Evolutionary conservation across 2,113 vertebrate species (phyloP), one percentile per base, ranked within the genome.

Genomic region (Holacanthus passer): DNA sequence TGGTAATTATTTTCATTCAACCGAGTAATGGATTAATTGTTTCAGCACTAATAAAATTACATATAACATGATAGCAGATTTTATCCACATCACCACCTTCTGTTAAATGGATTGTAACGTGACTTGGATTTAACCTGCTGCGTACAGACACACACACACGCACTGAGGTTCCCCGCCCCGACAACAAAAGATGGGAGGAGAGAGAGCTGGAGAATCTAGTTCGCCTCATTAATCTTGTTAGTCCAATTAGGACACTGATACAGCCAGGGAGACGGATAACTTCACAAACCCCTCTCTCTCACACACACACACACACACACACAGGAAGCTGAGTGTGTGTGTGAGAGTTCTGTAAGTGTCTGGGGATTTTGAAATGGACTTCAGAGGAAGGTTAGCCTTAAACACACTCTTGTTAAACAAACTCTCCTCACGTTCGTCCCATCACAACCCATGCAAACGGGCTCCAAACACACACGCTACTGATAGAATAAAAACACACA

Each of bases 151-250:
- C 68, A 77, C 67, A 62, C 78, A 52, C 39, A 16, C 43, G 35
- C 52, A 17, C 22, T 2, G 32, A 83, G 41, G 20, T 52, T 77
- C 73, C 41, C 67, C 37, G 7, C 64, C 77, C 73, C 19, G 13
- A 72, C 71, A 69, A 84, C 78, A 80, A 76, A 84, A 71, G 71
- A 35, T 65, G 50, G 69, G 74, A 81, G 81, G 73, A 81, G 72
- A 56, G 73, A 73, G 85, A 85, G 68, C 84, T 22, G 77, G 68
- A 87, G 89, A 90, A 92, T 91, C 85, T 81, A 85, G 91, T 92
- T 83, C 68, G 85, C 77, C 87, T 90, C 90, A 91, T 92, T 93
- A 94, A 94, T 92, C 93, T 88, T 88, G 87, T 92, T 93, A 94
- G 91, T 84, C 88, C 91, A 94, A 92, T 93, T 94, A 94, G 89